Evolutionary conservation across 2,797 vertebrate genomes (phyloP).

Genomic region (Poeciliopsis infans): DNA sequence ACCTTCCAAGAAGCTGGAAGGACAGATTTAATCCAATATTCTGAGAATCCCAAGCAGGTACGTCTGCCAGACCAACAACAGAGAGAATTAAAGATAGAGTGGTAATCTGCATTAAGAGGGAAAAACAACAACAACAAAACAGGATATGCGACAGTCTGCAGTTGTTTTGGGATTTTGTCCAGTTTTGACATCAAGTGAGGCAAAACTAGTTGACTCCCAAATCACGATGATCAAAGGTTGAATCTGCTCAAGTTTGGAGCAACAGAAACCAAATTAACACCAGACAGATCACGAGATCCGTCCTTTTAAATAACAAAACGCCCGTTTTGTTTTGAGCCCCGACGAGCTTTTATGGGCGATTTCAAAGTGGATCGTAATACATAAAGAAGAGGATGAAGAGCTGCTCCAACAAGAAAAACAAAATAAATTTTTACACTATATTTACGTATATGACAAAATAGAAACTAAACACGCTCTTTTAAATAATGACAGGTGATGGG

Average conservation of each 20-base stretch:
- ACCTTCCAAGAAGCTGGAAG: conserved; percentile 1
- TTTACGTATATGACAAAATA: not conserved
- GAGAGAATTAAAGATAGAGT: not conserved
- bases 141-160: no score
- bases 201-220: not conserved
- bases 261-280: no score
- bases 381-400: no score
- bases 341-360: no score
- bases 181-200: not conserved
- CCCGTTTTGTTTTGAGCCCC: no score
- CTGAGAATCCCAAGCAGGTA: conserved; percentile 2
- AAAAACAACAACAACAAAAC: not conserved
- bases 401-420: no score
- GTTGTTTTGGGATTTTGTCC: not conserved
- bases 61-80: not conserved
- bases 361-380: no score
- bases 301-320: no score
- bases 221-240: no score
- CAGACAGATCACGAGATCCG: no score
- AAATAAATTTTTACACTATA: no score
- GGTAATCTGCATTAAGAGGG: not conserved
- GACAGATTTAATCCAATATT: conserved; percentile 13
- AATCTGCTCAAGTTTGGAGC: no score
- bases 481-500: not conserved
- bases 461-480: not conserved